These are phyloP conservation scores for Lithophane leautieri DNA, from an alignment of 2,888 invertebrate genomes.

Conservation along the genomic window DNA sequence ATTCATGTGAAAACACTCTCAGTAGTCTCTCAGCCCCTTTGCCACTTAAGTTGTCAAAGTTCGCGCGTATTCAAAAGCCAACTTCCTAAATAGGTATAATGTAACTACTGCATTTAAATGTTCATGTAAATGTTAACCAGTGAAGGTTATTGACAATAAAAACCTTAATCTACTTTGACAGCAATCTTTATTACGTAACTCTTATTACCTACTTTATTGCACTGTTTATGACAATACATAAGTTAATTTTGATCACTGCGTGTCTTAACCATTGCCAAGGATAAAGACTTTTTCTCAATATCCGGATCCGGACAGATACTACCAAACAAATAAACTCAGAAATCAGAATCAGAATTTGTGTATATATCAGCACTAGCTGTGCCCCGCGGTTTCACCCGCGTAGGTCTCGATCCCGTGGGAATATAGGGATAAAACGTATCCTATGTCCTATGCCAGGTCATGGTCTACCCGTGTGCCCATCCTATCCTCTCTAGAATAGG, in stretches of 20 bases:
- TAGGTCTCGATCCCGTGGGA: no score
- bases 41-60: neutral
- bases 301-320: neutral
- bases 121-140: slow-evolving; percentile 9
- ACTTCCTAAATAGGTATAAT: neutral
- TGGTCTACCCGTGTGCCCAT: no score
- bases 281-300: neutral
- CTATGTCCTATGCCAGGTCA: no score
- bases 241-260: neutral
- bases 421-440: no score
- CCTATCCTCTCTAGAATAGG: no score
- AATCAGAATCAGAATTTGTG: no score
- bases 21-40: no score
- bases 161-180: slow-evolving; percentile 30
- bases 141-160: slow-evolving; percentile 23
- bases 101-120: slow-evolving; percentile 11
- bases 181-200: neutral
- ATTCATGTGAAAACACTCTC: neutral
- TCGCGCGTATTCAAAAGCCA: neutral
- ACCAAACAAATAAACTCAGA: neutral
- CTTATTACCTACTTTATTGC: neutral
- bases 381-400: no score
- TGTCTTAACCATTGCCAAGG: slow-evolving; percentile 4
- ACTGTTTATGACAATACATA: neutral
- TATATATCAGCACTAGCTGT: no score